Base-by-base conservation (phyloP, 2,888 invertebrate species). In the Orchesella flavescens region DNA sequence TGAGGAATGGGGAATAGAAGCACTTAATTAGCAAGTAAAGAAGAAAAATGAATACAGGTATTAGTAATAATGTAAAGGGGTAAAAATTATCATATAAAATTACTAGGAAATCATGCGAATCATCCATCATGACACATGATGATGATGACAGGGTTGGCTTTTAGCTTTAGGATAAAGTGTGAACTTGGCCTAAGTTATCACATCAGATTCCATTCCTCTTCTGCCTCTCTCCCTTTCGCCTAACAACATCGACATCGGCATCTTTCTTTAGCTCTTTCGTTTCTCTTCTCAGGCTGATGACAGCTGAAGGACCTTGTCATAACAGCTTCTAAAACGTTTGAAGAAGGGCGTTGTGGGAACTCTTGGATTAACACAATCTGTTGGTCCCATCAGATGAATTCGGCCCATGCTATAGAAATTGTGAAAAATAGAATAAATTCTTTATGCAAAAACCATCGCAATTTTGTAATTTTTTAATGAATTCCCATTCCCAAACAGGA, bases 341-440 rank as follows among this genome's bases (percentile, higher is more conserved):
- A 72, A 86, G 74, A 86, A 86, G 34, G 85, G 86, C 9, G 86
- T 87, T 66, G 80, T 73, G 44, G 84, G 69, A 46, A 87, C 87
- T 72, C 84, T 59, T 21, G 86, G 86, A 74, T 87, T 84, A 23
- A 73, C 83, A 75, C 87, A 87, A 61, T 86, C 87, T 21, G 78
- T 79, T 1, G 85, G 74, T 44, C 88, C 87, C 86, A 88, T 87
- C 66, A 88, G 69, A 73, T 88, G 88, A 57, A 87, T 87, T 75
- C 87, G 72, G 24, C 87, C 87, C 81, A 88, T 83, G 72, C 86
- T 86, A 46, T 21, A 24, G 61, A 17, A 13, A 23, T 46, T 49
- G 53, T 15, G 15, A 71, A 1, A 55, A 72, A 57, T 72, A 19
- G 19, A n/a, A 49, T 49, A 7, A 49, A 7, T n/a, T 49, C n/a